Conservation (phyloP, 2,888 invertebrate species). For the Polyploca ridens region DNA sequence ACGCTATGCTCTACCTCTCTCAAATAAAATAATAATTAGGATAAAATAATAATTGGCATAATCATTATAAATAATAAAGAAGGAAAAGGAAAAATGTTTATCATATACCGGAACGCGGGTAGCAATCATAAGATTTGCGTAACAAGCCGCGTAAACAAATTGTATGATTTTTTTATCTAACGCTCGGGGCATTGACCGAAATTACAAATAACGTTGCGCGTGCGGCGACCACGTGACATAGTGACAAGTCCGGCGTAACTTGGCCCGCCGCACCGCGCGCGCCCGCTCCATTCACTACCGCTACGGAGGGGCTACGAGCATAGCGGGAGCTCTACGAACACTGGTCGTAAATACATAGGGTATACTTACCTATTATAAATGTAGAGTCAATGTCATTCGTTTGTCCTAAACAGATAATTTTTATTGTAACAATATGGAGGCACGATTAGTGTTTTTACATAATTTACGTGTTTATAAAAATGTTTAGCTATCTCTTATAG, state of each 20-base stretch:
- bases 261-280: conserved; percentile 36
- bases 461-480: conserved; percentile 13
- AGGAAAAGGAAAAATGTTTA: conserved; percentile 27
- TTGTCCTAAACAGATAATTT: conserved; percentile 63
- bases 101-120: conserved; percentile 53
- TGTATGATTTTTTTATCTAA: conserved; percentile 76
- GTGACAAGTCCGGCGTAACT: conserved; percentile 54
- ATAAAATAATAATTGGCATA: not conserved
- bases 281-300: not conserved
- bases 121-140: conserved; percentile 70
- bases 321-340: conserved; percentile 30
- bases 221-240: conserved; percentile 81
- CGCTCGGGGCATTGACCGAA: conserved; percentile 83
- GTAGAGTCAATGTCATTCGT: conserved; percentile 79
- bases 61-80: not conserved
- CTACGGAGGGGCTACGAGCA: conserved; percentile 17
- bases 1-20: too few species aligned
- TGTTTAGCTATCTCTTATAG: not conserved
- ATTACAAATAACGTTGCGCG: conserved; percentile 80
- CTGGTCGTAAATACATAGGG: conserved; percentile 51
- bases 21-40: too few species aligned
- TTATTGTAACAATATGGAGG: conserved; percentile 46
- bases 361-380: conserved; percentile 57
- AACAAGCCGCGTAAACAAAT: conserved; percentile 77
- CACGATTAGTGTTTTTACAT: conserved; percentile 29